Evolutionary conservation across 2,888 invertebrate species (phyloP).

Genomic region (Ashinkailepas kermadecensis): DNA sequence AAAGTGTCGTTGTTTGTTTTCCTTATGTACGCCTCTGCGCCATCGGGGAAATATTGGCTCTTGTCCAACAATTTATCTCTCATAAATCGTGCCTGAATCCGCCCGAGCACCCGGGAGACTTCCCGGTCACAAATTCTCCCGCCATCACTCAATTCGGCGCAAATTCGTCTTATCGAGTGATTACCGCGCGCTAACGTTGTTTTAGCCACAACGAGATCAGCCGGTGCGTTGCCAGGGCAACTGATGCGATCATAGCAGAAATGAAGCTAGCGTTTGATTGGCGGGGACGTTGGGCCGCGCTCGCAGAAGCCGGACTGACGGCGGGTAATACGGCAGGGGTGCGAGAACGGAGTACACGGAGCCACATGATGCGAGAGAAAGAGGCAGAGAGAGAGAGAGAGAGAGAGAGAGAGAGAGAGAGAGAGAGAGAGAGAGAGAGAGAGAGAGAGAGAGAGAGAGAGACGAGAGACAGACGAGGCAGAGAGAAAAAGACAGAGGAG

Average conservation of each 20-base stretch:
- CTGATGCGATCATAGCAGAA: slow-evolving; percentile 11
- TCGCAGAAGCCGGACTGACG: not conserved
- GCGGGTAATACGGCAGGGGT: not conserved
- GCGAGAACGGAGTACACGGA: not conserved
- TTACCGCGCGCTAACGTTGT: slow-evolving; percentile 5
- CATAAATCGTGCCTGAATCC: not conserved
- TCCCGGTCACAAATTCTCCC: not conserved
- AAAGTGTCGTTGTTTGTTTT: too few species aligned
- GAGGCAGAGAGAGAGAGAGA: too few species aligned
- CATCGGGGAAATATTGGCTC: not conserved
- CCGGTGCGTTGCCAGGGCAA: not conserved
- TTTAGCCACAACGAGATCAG: slow-evolving; percentile 11
- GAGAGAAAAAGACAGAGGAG: too few species aligned
- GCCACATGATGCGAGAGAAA: not conserved
- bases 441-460: not conserved
- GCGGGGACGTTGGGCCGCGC: not conserved
- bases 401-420: too few species aligned
- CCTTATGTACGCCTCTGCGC: too few species aligned
- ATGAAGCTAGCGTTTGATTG: not conserved
- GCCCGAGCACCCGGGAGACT: not conserved
- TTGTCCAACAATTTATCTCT: not conserved
- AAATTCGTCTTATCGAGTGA: slow-evolving; percentile 11
- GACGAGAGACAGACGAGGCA: too few species aligned
- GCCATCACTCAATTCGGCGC: not conserved
- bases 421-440: not conserved